A percentile compares a stretch with the other conserved stretches of the same genome.
phyloP scores from a whole-genome alignment of 2,797 vertebrate genomes.

The Buceros bicornis region DNA sequence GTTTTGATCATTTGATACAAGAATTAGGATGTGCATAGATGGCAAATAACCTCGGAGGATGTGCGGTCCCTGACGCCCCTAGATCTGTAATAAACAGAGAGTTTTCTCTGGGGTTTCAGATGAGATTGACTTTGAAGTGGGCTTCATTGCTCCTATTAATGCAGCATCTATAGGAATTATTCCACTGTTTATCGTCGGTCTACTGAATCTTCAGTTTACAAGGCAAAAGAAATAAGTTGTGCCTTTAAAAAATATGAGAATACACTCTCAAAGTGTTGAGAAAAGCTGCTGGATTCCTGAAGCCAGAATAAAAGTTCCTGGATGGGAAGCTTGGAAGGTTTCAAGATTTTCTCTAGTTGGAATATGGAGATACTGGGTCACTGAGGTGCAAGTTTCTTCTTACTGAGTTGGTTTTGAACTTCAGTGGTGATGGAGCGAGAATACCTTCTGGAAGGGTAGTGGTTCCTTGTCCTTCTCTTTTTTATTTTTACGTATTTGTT shows the following conservation, averaged over 20 bases:
- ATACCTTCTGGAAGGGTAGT: not conserved
- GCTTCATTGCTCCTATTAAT: not conserved
- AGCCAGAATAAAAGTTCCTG: not conserved
- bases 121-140: conserved; percentile 16
- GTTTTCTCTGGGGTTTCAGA: not conserved
- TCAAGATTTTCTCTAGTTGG: no score
- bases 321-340: not conserved
- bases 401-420: not conserved
- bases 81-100: not conserved
- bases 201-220: not conserved
- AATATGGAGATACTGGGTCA: not conserved
- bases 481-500: not conserved
- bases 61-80: not conserved
- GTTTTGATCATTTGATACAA: not conserved
- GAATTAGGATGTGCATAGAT: not conserved
- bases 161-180: not conserved
- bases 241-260: not conserved
- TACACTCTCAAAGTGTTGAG: rapidly evolving
- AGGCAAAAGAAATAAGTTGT: not conserved
- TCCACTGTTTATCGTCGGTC: not conserved
- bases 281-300: not conserved
- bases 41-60: not conserved
- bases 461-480: not conserved
- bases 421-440: not conserved
- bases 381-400: not conserved